A percentile compares a stretch with the other conserved stretches of the same genome.
Evolutionary conservation across 2,888 invertebrate genomes (phyloP).

Genomic region (Dynastes tityus): DNA sequence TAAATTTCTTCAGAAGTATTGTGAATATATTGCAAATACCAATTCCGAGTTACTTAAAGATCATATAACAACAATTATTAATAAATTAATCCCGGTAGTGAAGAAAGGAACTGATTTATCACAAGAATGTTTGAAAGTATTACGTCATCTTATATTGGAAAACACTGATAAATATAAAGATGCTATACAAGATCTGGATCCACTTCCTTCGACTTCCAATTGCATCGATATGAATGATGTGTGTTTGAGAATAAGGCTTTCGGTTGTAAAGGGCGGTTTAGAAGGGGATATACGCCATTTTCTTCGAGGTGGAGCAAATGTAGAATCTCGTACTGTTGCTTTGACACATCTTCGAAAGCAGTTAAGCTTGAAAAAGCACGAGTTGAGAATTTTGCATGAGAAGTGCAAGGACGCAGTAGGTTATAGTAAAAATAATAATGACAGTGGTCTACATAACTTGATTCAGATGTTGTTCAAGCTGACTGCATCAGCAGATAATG

Average conservation of each 20-base stretch:
- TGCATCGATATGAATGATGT: slow-evolving; percentile 65
- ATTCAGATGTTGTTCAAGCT: slow-evolving; percentile 75
- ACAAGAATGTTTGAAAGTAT: slow-evolving; percentile 68
- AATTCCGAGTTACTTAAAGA: slow-evolving; percentile 70
- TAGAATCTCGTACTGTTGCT: slow-evolving; percentile 69
- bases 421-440: slow-evolving; percentile 79
- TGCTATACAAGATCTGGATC: slow-evolving; percentile 72
- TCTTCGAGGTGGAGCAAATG: slow-evolving; percentile 67
- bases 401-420: slow-evolving; percentile 73
- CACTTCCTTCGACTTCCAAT: slow-evolving; percentile 70
- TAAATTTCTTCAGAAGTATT: slow-evolving; percentile 70
- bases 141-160: slow-evolving; percentile 74
- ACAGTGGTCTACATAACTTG: slow-evolving; percentile 77
- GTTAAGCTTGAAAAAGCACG: slow-evolving; percentile 72
- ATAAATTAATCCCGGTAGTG: slow-evolving; percentile 71
- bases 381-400: slow-evolving; percentile 73
- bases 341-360: slow-evolving; percentile 73
- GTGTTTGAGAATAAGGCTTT: slow-evolving; percentile 66
- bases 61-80: slow-evolving; percentile 73
- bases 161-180: slow-evolving; percentile 70
- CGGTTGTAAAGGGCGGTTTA: slow-evolving; percentile 61
- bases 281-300: slow-evolving; percentile 72
- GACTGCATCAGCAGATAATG: slow-evolving; percentile 71
- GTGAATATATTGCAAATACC: slow-evolving; percentile 70
- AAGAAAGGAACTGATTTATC: slow-evolving; percentile 66